Evolutionary conservation across 2,888 invertebrate genomes (phyloP).

Genomic region (Agriopis leucophaearia): DNA sequence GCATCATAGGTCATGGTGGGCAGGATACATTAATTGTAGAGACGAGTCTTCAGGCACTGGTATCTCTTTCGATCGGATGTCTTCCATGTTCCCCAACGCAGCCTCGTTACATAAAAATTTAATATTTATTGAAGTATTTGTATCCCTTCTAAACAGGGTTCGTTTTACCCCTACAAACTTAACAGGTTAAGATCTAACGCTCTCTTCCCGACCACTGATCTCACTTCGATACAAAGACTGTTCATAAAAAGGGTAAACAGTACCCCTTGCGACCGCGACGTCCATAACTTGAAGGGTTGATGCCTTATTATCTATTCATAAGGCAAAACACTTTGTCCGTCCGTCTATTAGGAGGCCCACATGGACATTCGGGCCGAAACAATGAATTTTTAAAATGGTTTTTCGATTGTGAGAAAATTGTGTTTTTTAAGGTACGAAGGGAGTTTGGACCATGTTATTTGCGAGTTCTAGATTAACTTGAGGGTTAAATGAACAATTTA

Average conservation of each 20-base stretch:
- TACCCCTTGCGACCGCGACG: constrained; percentile 47
- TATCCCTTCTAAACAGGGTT: not conserved
- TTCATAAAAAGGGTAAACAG: constrained; percentile 55
- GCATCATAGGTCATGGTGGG: too few species aligned
- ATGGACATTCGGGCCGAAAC: constrained; percentile 54
- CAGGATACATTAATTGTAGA: too few species aligned
- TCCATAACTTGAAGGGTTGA: constrained; percentile 73
- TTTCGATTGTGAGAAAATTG: constrained; percentile 54
- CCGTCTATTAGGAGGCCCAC: constrained; percentile 66
- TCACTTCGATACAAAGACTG: constrained; percentile 47
- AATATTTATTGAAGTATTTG: not conserved
- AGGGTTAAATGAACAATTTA: not conserved
- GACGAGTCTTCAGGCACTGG: too few species aligned
- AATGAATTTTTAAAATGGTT: constrained; percentile 74
- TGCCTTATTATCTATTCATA: constrained; percentile 78
- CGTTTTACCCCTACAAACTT: constrained; percentile 26
- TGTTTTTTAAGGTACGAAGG: constrained; percentile 33
- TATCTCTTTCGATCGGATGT: too few species aligned
- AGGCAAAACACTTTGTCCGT: constrained; percentile 74
- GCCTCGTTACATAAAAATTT: not conserved
- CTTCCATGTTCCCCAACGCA: too few species aligned
- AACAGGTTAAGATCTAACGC: constrained; percentile 34
- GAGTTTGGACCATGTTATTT: constrained; percentile 10
- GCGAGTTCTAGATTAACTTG: not conserved
- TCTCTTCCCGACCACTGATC: constrained; percentile 33